Evolutionary conservation across 2,888 invertebrate genomes (phyloP), one percentile per base, ranked within the genome.

Genomic region (Macrosiphum euphorbiae): DNA sequence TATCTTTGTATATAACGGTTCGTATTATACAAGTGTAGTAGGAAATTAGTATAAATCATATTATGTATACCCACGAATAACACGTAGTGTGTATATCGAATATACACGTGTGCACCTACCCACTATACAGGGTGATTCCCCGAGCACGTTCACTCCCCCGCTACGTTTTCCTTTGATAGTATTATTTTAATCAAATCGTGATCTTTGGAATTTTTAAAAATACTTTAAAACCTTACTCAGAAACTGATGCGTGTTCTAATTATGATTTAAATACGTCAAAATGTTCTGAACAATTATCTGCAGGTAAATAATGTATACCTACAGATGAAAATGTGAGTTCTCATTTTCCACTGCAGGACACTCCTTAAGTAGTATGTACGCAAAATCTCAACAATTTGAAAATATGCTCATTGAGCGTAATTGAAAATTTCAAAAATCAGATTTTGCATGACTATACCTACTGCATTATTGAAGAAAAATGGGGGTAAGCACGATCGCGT

Each of bases 1-100:
- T 78, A 78, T 78, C 35, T 78, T 78, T 78, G 78, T 58, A 55
- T 55, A 41, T 78, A 78, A 78, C 78, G 78, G 78, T 78, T 78
- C 20, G 20, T 35, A 41, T 78, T 78, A 35, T 20, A 35, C 78
- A 35, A 78, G 78, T 78, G 78, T 78, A 20, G 20, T 78, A 20
- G 78, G 78, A 78, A 78, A 35, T 78, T 78, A 78, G 78, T 78
- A 78, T 78, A 35, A 78, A 78, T 35, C 13, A 35, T 67, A 35
- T 67, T 35, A 67, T 5, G n/a, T 16, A 16, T 20, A n/a, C 16
- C 5, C 5, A 35, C 78, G 78, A 78, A 78, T 41, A 78, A 78
- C 78, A 16, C 8, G 35, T 35, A 20, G 20, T 78, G 35, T 47
- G n/a, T 55, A 55, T 24, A 67, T 35, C n/a, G n/a, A 67, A 67